These are phyloP conservation scores for Phalangium opilio DNA, from an alignment of 2,888 invertebrate species.

Conservation along the genomic window DNA sequence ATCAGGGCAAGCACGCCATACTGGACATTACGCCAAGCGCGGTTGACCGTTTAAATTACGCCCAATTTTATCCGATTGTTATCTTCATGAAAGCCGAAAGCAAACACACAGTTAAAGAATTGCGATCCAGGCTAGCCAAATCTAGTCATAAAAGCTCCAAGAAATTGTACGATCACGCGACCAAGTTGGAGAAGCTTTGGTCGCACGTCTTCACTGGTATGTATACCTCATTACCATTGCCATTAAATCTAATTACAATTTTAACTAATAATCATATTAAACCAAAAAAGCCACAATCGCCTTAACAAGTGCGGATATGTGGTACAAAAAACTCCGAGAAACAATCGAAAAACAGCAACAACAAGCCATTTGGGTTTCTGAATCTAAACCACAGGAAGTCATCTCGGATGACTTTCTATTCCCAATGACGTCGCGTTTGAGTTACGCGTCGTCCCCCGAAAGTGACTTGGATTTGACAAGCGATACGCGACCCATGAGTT, in stretches of 20 bases:
- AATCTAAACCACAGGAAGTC: constrained; percentile 91
- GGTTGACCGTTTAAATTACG: constrained; percentile 90
- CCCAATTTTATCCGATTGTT: constrained; percentile 94
- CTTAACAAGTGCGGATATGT: constrained; percentile 65
- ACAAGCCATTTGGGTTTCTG: constrained; percentile 93
- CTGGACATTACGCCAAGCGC: constrained; percentile 94
- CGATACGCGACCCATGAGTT: constrained; percentile 26
- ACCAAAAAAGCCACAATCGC: constrained; percentile 46
- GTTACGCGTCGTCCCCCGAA: constrained; percentile 90
- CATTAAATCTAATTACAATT: too few species aligned
- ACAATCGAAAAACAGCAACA: constrained; percentile 87
- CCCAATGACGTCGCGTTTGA: constrained; percentile 81
- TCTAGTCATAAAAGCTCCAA: constrained; percentile 43
- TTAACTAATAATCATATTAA: too few species aligned
- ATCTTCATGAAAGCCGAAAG: constrained; percentile 88
- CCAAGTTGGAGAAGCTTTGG: constrained; percentile 88
- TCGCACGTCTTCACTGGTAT: constrained; percentile 82
- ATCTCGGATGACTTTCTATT: constrained; percentile 97
- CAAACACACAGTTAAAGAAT: constrained; percentile 84
- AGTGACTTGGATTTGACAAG: constrained; percentile 58
- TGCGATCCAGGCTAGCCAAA: constrained; percentile 54
- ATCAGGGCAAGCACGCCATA: constrained; percentile 70
- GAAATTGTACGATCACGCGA: constrained; percentile 85
- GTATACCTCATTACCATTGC: too few species aligned
- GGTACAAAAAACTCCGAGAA: constrained; percentile 86